Conservation (phyloP, 1,140 invertebrate species). For the Elysia chlorotica region DNA sequence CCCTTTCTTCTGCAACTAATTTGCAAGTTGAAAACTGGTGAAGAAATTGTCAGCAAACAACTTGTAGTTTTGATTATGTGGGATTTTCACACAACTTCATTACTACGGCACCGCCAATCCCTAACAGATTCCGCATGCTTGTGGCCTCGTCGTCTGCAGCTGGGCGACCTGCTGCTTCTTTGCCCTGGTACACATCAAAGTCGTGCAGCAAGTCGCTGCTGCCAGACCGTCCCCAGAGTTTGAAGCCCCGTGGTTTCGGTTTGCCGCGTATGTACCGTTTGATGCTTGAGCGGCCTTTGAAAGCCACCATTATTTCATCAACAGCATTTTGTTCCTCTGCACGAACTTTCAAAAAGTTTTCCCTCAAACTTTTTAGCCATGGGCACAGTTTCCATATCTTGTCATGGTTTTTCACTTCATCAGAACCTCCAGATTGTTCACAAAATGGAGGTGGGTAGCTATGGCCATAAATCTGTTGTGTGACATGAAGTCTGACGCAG, state of each 20-base stretch:
- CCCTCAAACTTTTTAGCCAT: slow-evolving; percentile 17
- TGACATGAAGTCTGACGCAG: too few species aligned
- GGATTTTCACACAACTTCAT: slow-evolving; percentile 10
- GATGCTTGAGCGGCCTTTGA: slow-evolving; percentile 37
- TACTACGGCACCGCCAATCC: too few species aligned
- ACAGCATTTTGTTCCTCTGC: slow-evolving; percentile 21
- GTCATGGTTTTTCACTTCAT: slow-evolving; percentile 13
- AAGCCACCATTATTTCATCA: slow-evolving; percentile 42
- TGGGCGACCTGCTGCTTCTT: neutral
- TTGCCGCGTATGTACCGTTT: slow-evolving; percentile 39
- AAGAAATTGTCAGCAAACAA: neutral
- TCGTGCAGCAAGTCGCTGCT: slow-evolving; percentile 38
- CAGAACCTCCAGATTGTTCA: slow-evolving; percentile 19
- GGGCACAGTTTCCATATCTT: slow-evolving; percentile 22
- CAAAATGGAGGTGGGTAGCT: slow-evolving; percentile 23
- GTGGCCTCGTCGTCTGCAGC: neutral
- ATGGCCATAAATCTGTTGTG: slow-evolving; percentile 21
- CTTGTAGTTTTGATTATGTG: neutral
- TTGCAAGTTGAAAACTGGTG: too few species aligned
- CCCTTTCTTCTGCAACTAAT: too few species aligned
- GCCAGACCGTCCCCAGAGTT: slow-evolving; percentile 35
- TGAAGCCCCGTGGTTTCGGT: slow-evolving; percentile 38
- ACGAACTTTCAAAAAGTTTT: slow-evolving; percentile 10
- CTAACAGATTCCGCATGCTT: slow-evolving; percentile 10
- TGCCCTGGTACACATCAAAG: slow-evolving; percentile 23